A percentile compares a stretch with the other conserved stretches of the same genome.
These are phyloP conservation scores for Troglohyphantes excavatus DNA, from an alignment of 2,888 invertebrate genomes.

Conservation along the genomic window DNA sequence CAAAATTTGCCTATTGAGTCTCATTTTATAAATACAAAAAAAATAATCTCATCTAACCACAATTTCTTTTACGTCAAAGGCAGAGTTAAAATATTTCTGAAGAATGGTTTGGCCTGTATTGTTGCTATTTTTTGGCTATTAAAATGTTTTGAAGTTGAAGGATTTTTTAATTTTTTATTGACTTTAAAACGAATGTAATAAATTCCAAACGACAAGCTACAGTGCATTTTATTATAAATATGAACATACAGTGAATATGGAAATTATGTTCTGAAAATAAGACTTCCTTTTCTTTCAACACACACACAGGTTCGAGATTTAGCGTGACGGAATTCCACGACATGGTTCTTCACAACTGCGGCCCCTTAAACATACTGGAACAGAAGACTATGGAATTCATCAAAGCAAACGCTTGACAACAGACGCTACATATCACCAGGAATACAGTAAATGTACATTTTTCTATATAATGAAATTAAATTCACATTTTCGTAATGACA, in stretches of 20 bases:
- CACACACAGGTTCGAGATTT: constrained; percentile 80
- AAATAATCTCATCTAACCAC: too few relatives aligned
- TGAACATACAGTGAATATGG: constrained; percentile 65
- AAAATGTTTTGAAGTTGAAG: too few relatives aligned
- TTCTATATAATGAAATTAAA: background rate
- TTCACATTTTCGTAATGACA: background rate
- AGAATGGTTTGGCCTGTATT: too few relatives aligned
- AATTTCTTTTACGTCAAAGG: too few relatives aligned
- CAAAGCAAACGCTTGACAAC: constrained; percentile 53
- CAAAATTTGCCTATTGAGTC: too few relatives aligned
- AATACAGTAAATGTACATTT: background rate
- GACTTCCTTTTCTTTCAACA: constrained; percentile 17
- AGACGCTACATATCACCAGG: background rate
- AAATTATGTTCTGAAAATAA: constrained; percentile 54
- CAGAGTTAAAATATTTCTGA: too few relatives aligned
- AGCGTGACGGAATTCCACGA: constrained; percentile 82
- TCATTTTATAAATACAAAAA: too few relatives aligned
- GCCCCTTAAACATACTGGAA: constrained; percentile 82
- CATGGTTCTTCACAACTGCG: constrained; percentile 81
- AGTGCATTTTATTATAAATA: constrained; percentile 75
- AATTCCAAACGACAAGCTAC: constrained; percentile 49
- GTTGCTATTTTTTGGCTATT: too few relatives aligned
- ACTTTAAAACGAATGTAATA: too few relatives aligned
- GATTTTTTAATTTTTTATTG: too few relatives aligned
- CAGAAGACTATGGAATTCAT: constrained; percentile 80